These are phyloP conservation scores for Muscicapa adusta DNA, from an alignment of 2,113 vertebrate species.

Conservation along the genomic window DNA sequence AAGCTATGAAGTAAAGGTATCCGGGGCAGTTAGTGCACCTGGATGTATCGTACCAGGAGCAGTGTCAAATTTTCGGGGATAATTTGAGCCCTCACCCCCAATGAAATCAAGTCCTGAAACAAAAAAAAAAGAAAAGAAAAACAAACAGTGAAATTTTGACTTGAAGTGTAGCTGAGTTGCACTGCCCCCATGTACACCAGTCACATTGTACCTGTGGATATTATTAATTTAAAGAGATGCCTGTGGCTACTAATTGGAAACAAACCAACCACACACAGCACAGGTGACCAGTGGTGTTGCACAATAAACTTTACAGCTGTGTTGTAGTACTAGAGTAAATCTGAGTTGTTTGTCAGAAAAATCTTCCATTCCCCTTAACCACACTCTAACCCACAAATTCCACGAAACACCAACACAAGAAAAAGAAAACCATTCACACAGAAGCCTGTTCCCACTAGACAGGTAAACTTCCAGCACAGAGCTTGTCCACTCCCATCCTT, in stretches of 20 bases:
- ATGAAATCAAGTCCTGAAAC: constrained; percentile 91
- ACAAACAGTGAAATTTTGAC: constrained; percentile 70
- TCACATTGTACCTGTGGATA: constrained; percentile 71
- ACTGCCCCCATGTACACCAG: background rate
- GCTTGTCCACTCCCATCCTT: background rate
- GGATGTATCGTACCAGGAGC: constrained; percentile 86
- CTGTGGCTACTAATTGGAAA: background rate
- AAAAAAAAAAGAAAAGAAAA: constrained; percentile 64
- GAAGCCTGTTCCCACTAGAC: background rate
- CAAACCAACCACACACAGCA: background rate
- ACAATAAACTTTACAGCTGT: background rate
- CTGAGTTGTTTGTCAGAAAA: background rate
- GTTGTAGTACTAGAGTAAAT: background rate
- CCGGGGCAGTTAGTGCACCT: constrained; percentile 76
- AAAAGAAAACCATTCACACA: background rate
- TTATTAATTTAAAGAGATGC: constrained; percentile 15
- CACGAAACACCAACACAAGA: background rate
- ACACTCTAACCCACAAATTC: background rate
- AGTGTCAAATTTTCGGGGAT: constrained; percentile 91
- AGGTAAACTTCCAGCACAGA: background rate
- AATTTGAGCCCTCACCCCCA: constrained; percentile 90
- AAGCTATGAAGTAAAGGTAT: constrained; percentile 59
- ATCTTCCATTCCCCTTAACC: background rate
- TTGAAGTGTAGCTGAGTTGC: constrained; percentile 1
- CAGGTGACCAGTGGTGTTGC: background rate